These are phyloP conservation scores for Trichogramma pretiosum DNA, from an alignment of 1,140 invertebrate species.

Conservation along the genomic window DNA sequence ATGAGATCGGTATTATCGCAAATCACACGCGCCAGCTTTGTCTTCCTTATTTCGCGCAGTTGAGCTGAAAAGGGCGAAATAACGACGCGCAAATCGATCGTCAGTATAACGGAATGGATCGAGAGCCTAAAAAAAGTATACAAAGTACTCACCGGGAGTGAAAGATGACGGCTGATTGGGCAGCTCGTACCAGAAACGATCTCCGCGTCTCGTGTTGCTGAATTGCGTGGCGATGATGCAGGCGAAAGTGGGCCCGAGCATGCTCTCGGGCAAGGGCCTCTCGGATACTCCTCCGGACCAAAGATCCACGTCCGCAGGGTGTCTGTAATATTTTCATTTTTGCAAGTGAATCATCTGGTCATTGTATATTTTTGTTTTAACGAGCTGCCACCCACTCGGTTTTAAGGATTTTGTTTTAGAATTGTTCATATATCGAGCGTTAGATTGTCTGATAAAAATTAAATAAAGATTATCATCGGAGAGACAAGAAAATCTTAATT, in stretches of 20 bases:
- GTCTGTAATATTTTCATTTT: too few relatives aligned
- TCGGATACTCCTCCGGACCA: conserved; percentile 92
- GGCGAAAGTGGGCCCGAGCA: conserved; percentile 90
- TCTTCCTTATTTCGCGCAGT: conserved; percentile 80
- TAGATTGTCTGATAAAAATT: too few relatives aligned
- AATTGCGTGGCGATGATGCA: conserved; percentile 96
- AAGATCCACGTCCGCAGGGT: conserved; percentile 79
- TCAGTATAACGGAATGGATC: neutral
- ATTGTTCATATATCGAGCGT: too few relatives aligned
- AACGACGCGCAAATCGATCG: too few relatives aligned
- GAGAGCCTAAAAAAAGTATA: too few relatives aligned
- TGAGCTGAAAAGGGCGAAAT: conserved; percentile 57
- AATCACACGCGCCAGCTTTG: conserved; percentile 75
- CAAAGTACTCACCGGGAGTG: conserved; percentile 53
- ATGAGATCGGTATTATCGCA: conserved; percentile 94
- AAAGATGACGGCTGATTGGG: conserved; percentile 87
- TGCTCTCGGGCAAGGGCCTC: conserved; percentile 71
- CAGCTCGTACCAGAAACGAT: conserved; percentile 94
- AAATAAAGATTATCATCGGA: too few relatives aligned
- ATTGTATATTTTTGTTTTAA: too few relatives aligned
- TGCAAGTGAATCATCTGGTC: too few relatives aligned
- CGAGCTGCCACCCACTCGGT: too few relatives aligned
- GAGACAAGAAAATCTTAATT: too few relatives aligned
- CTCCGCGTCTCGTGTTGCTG: conserved; percentile 79
- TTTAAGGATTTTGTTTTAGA: too few relatives aligned